Base-by-base conservation (phyloP, 1,140 invertebrate genomes). In the Littorina saxatilis region DNA sequence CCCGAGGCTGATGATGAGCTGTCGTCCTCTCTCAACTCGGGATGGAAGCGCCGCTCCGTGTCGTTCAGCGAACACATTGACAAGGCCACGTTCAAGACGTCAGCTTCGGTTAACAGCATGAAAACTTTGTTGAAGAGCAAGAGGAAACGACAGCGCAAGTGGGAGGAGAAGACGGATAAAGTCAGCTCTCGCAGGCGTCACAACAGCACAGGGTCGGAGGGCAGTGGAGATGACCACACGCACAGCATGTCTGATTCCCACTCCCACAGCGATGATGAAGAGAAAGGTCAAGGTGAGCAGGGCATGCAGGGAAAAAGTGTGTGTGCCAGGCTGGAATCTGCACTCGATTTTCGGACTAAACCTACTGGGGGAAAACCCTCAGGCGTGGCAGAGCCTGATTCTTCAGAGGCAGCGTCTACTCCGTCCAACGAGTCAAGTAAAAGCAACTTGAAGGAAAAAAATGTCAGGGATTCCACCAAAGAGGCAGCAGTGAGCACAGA, bases 61-160 rank as follows among this genome's bases (percentile, higher is more conserved):
- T 89, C 89, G 4, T 92, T 92, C 79, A 92, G 87, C 80, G 88
- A 88, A 23, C 87, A 88, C 37, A 84, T 92, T 5, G 92, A 92
- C 76, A 81, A 86, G 35, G 84, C 90, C 1, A 88, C 88, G 0
- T 92, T 87, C 86, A 90, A 90, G 68, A 70, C 88, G 0, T 87
- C 85, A 43, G 84, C 88, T 13, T 83, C 90, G 11, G 89, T 91
- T 5, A 88, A 79, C 35, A 87, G 86, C 79, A 90, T 92, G 91
- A 90, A 88, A 35, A 84, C 86, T 20, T 81, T 87, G 13, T 86
- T 92, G 75, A 91, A 91, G 80, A 91, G 85, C 82, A 91, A 91
- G 80, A 85, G 91, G 1, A 83, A 85, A 20, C 82, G 88, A 11
- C 86, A 87, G 27, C 83, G 90, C 66, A 90, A 91, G 80, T 81